A percentile compares a stretch with the other conserved stretches of the same genome.
These are phyloP conservation scores for Microctonus brassicae DNA, from an alignment of 2,888 invertebrate species.

Conservation along the genomic window DNA sequence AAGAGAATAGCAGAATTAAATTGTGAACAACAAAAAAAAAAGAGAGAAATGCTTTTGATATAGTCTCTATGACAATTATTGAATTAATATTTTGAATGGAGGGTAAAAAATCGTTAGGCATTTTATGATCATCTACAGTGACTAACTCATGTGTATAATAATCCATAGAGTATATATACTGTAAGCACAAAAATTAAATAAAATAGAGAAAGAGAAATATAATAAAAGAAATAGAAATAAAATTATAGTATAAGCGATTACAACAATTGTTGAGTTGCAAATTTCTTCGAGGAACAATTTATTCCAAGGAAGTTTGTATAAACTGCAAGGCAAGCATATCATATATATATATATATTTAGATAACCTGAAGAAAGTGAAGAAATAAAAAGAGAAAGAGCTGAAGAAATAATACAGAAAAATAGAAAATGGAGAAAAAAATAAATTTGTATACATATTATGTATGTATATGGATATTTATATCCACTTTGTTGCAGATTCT, in stretches of 20 bases:
- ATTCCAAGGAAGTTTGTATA: constrained; percentile 26
- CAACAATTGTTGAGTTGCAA: constrained; percentile 33
- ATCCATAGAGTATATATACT: background rate
- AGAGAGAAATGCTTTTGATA: background rate
- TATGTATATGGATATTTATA: background rate
- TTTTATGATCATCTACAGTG: background rate
- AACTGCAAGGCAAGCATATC: constrained; percentile 24
- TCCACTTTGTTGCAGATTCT: constrained; percentile 29
- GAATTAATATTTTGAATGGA: background rate
- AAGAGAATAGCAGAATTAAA: no score
- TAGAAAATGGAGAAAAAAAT: background rate
- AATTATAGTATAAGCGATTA: constrained; percentile 1
- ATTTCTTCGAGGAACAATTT: constrained; percentile 34
- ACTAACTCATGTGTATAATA: background rate
- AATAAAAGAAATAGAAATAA: background rate
- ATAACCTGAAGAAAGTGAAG: background rate
- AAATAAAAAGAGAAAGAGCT: constrained; percentile 3
- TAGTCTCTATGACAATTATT: background rate
- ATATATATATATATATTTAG: no score
- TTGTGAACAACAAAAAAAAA: no score
- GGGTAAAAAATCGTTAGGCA: background rate
- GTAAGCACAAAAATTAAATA: background rate
- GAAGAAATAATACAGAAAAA: background rate
- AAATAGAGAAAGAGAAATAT: background rate
- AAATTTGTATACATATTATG: constrained; percentile 1